A percentile compares a stretch with the other conserved stretches of the same genome.
Conservation (phyloP, 2,888 invertebrate species). For the Agriopis marginaria region DNA sequence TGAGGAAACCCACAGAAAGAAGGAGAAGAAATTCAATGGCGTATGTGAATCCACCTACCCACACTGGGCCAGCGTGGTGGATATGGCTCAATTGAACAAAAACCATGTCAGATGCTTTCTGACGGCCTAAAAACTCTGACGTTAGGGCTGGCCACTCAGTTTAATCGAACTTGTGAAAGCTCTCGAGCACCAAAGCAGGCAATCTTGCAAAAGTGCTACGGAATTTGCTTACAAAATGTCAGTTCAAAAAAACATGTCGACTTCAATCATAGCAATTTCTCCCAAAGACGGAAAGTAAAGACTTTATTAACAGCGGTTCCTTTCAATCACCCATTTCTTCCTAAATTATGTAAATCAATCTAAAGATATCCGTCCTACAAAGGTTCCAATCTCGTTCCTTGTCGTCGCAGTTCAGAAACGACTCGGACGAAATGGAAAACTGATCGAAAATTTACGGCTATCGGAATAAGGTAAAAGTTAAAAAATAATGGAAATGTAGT, state of each 20-base stretch:
- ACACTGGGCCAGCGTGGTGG: no score
- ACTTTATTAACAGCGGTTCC: constrained; percentile 36
- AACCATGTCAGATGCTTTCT: no score
- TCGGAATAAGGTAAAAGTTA: neutral
- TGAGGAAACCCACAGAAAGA: no score
- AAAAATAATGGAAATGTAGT: no score
- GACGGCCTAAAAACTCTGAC: no score
- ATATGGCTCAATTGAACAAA: no score
- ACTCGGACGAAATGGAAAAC: neutral
- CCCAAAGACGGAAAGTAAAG: constrained; percentile 21
- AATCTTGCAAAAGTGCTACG: no score
- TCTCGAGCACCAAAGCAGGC: no score
- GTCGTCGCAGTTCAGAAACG: constrained; percentile 23
- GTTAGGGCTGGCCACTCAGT: no score
- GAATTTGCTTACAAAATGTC: neutral
- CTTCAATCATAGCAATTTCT: constrained; percentile 30
- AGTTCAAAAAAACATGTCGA: neutral
- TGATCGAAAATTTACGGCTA: neutral
- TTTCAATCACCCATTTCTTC: constrained; percentile 35
- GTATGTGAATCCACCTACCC: no score
- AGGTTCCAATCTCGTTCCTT: constrained; percentile 21
- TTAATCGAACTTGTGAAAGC: no score
- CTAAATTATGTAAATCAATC: constrained; percentile 38
- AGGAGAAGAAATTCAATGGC: no score
- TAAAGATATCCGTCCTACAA: constrained; percentile 32